A percentile compares a stretch with the other conserved stretches of the same genome.
phyloP scores from a whole-genome alignment of 2,888 invertebrate genomes.

The Cheiracanthium punctorium region DNA sequence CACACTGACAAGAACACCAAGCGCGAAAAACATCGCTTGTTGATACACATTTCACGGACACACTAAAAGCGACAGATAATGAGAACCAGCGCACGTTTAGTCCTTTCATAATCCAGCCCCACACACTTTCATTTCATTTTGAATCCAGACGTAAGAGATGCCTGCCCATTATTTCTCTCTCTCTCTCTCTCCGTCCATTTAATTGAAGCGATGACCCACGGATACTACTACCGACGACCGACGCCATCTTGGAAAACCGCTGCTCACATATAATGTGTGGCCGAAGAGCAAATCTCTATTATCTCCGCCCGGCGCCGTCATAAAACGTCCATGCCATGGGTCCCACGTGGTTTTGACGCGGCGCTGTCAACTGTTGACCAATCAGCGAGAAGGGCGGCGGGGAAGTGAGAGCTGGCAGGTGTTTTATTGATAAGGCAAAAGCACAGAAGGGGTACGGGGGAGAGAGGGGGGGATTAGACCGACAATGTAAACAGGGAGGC shows the following conservation, averaged over 20 bases:
- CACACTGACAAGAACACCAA: no score
- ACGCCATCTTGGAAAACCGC: constrained; percentile 67
- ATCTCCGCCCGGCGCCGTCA: constrained; percentile 61
- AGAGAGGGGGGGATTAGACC: constrained; percentile 27
- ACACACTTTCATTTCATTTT: not conserved
- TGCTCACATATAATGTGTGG: constrained; percentile 8
- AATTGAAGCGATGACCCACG: constrained; percentile 8
- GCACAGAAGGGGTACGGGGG: no score
- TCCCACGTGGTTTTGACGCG: constrained; percentile 60
- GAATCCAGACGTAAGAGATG: not conserved
- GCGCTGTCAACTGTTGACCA: constrained; percentile 57
- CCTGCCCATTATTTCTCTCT: not conserved
- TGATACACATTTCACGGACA: no score
- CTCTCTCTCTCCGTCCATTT: not conserved
- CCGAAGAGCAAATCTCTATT: constrained; percentile 54
- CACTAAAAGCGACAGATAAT: not conserved
- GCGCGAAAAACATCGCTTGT: no score
- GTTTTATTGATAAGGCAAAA: constrained; percentile 64
- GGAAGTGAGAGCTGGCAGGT: constrained; percentile 60
- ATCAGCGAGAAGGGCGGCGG: constrained; percentile 44
- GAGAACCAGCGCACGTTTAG: not conserved
- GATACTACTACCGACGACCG: constrained; percentile 6
- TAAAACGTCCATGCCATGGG: constrained; percentile 60
- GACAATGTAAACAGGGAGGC: constrained; percentile 70
- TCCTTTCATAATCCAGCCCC: not conserved